Conservation (phyloP, 2,888 invertebrate genomes). For the Cantharis rustica region DNA sequence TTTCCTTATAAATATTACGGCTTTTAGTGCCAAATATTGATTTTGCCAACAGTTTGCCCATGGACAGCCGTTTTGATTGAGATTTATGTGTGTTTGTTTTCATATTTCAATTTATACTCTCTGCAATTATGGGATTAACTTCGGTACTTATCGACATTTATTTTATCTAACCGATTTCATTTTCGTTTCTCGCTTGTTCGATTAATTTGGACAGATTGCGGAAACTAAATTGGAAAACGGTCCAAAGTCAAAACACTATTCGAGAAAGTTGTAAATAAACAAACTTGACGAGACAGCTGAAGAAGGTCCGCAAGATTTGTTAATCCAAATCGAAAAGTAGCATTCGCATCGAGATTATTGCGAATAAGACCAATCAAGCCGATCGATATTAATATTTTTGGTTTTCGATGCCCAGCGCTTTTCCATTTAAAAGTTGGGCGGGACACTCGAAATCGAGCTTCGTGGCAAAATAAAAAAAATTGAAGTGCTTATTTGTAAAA, state of each 20-base stretch:
- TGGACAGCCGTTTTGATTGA: constrained; percentile 29
- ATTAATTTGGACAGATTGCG: background rate
- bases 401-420: too few species aligned
- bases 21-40: constrained; percentile 49
- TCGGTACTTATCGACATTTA: background rate
- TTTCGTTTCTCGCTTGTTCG: background rate
- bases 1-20: constrained; percentile 53
- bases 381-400: too few species aligned
- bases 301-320: background rate
- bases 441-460: background rate
- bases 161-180: background rate
- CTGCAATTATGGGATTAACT: background rate
- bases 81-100: constrained; percentile 26
- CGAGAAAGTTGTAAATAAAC: background rate
- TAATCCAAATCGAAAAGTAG: background rate
- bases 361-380: too few species aligned
- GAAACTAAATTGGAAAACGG: background rate
- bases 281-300: background rate
- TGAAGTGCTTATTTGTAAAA: background rate
- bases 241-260: background rate
- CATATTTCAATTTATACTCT: constrained; percentile 22
- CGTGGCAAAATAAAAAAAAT: background rate
- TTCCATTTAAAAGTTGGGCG: too few species aligned
- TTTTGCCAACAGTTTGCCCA: constrained; percentile 41
- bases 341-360: too few species aligned